Base-by-base conservation (phyloP, 2,888 invertebrate genomes). In the Cheilosia vulpina region DNA sequence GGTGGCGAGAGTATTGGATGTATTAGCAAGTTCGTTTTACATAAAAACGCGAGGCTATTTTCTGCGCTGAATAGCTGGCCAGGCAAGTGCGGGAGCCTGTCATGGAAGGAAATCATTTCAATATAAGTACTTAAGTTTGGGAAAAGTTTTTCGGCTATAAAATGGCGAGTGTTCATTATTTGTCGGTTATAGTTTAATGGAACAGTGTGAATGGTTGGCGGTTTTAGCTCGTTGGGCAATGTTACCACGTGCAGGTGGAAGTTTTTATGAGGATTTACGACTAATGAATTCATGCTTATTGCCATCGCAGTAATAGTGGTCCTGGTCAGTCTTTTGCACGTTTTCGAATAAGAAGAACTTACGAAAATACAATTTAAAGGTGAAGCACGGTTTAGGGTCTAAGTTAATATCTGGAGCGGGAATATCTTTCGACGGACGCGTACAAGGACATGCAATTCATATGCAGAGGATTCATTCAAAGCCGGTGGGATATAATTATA, bases 91-190 rank as follows among this genome's bases (percentile, higher is more conserved):
- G 17, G 24, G 17, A 21, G 11, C 53, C 24, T 24, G 52, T 24
- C 41, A 41, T 50, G 21, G 2, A 21, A 47, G 19, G 34, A 65
- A 50, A 47, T 34, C 19, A 50, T 50, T 34, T 63, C 43, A 13
- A 58, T 13, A 58, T 13, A 38, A 11, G 34, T 65, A 45, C 27
- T 17, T 11, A 24, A 24, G 62, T 15, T n/a, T 9, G 19, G 24
- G 11, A 21, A 41, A 66, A 53, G 41, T 66, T 66, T 47, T 31
- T 11, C 9, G 15, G 38, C 52, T 41, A 53, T 66, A 66, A 53
- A 66, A 66, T 41, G 66, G 24, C 66, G 41, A 52, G 66, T 66
- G 66, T n/a, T 53, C 41, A 66, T 53, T 66, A 53, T 41, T 66
- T 52, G 15, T 13, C 9, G 43, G 11, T 38, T 11, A 50, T 7